These are phyloP conservation scores for Hymenopus coronatus DNA, from an alignment of 2,888 invertebrate species.

Conservation along the genomic window DNA sequence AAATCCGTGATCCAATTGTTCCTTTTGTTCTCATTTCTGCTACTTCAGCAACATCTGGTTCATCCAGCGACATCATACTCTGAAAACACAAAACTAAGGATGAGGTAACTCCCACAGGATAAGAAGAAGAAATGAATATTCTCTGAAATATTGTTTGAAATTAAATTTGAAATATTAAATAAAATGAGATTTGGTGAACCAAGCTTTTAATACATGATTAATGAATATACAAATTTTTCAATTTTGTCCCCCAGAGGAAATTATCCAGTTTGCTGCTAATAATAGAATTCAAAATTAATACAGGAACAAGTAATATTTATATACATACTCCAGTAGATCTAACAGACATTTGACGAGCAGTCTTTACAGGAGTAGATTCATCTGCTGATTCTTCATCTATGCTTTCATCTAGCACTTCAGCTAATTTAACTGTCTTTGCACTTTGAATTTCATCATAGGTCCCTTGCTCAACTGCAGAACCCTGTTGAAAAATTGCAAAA, in stretches of 20 bases:
- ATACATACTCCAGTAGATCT: not conserved
- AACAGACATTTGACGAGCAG: not conserved
- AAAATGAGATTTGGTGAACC: not conserved
- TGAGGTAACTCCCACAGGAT: not conserved
- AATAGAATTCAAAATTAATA: too few relatives aligned
- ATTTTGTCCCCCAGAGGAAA: too few relatives aligned
- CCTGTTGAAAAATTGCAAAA: slow-evolving; percentile 38
- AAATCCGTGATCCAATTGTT: slow-evolving; percentile 46
- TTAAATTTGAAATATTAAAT: too few relatives aligned
- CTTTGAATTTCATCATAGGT: slow-evolving; percentile 56
- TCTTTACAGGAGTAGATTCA: not conserved
- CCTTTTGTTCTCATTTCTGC: slow-evolving; percentile 32
- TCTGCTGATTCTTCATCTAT: slow-evolving; percentile 8
- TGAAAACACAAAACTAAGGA: not conserved
- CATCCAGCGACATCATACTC: slow-evolving; percentile 28
- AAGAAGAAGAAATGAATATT: too few relatives aligned
- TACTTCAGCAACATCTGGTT: slow-evolving; percentile 26
- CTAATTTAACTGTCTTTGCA: slow-evolving; percentile 40
- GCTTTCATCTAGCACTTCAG: slow-evolving; percentile 38
- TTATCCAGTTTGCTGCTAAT: too few relatives aligned
- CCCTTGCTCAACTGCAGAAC: slow-evolving; percentile 57
- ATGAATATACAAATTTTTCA: too few relatives aligned
- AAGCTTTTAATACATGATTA: too few relatives aligned
- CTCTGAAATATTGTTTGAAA: too few relatives aligned
- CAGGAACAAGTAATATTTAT: too few relatives aligned